Evolutionary conservation across 2,888 invertebrate species (phyloP).

Genomic region (Hermodice carunculata): DNA sequence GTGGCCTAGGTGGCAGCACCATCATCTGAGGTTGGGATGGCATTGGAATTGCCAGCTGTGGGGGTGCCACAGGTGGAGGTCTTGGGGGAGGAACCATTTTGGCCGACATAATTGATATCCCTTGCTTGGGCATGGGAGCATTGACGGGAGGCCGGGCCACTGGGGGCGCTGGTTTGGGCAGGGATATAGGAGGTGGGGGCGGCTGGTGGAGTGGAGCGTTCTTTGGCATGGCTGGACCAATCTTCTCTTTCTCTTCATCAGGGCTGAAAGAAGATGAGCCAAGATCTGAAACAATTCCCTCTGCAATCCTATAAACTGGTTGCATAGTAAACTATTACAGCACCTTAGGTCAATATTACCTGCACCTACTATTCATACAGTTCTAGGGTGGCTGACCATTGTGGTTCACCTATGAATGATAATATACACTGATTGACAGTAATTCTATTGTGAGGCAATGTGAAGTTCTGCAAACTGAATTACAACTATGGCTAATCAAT

Average conservation of each 20-base stretch:
- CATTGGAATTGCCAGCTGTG: slow-evolving; percentile 11
- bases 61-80: slow-evolving; percentile 15
- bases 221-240: slow-evolving; percentile 80
- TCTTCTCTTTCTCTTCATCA: slow-evolving; percentile 97
- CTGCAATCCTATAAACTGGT: too few relatives aligned
- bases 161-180: slow-evolving; percentile 63
- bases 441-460: too few relatives aligned
- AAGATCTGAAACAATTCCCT: too few relatives aligned
- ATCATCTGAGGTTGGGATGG: slow-evolving; percentile 20
- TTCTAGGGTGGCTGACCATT: too few relatives aligned
- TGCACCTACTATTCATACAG: too few relatives aligned
- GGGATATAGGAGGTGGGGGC: slow-evolving; percentile 38
- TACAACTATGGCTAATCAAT: too few relatives aligned
- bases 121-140: slow-evolving; percentile 38
- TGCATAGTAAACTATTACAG: too few relatives aligned
- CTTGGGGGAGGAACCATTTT: slow-evolving; percentile 64
- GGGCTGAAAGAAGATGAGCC: slow-evolving; percentile 71
- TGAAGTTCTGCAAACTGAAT: too few relatives aligned
- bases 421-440: too few relatives aligned
- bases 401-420: too few relatives aligned
- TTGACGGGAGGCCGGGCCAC: slow-evolving; percentile 49
- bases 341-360: too few relatives aligned
- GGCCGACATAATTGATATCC: slow-evolving; percentile 30
- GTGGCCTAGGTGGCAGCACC: slow-evolving; percentile 17
- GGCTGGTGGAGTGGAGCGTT: slow-evolving; percentile 51